Conservation (phyloP, 2,113 vertebrate species). For the Neoarius graeffei region DNA sequence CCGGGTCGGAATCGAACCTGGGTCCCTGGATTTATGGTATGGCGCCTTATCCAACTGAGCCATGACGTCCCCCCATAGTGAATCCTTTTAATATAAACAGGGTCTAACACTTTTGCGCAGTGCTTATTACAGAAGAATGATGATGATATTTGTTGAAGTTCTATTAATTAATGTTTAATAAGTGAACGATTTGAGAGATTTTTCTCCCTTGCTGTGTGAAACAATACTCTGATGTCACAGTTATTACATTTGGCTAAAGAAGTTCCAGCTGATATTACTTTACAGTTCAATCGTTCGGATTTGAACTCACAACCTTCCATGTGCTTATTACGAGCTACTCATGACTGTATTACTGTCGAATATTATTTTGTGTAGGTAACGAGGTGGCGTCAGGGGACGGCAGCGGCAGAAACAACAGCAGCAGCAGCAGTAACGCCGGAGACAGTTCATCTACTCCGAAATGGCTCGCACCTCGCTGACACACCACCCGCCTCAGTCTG, state of each 20-base stretch:
- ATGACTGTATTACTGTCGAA: neutral
- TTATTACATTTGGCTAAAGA: neutral
- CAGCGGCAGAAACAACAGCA: slow-evolving; percentile 61
- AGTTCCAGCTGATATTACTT: neutral
- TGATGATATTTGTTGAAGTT: neutral
- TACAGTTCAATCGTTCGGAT: neutral
- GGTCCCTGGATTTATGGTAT: too few relatives aligned
- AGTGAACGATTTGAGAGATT: neutral
- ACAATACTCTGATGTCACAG: neutral
- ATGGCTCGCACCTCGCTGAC: slow-evolving; percentile 90
- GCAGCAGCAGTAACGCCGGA: slow-evolving; percentile 67
- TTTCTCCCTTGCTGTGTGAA: neutral
- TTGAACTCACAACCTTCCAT: neutral
- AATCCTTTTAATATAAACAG: neutral
- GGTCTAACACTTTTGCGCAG: neutral
- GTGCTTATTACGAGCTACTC: neutral
- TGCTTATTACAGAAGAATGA: neutral
- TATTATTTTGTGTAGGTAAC: slow-evolving; percentile 52
- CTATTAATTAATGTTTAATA: neutral
- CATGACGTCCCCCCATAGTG: too few relatives aligned
- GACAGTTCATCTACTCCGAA: slow-evolving; percentile 72
- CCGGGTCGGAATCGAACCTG: too few relatives aligned
- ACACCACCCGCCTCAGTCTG: slow-evolving; percentile 34
- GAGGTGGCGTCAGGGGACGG: slow-evolving; percentile 88
- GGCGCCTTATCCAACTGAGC: too few relatives aligned